Evolutionary conservation across 1,140 invertebrate genomes (phyloP), one percentile per base, ranked within the genome.

Genomic region (Ephestia elutella): DNA sequence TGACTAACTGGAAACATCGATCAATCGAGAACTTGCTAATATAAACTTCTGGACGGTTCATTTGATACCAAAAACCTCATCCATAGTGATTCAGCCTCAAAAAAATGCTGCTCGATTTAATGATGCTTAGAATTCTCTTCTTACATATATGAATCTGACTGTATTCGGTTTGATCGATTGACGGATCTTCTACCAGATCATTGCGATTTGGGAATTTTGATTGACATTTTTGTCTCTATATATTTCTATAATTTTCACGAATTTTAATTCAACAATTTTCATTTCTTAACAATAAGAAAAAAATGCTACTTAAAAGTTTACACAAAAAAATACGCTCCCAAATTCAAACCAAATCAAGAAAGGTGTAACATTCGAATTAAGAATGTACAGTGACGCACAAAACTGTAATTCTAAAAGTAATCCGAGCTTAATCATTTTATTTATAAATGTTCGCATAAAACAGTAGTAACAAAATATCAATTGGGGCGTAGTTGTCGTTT

Each of bases 401-500:
- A 59, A 59, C n/a, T 32, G 57, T 59, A 15, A 28, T 44, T 20
- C 49, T 38, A 44, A 70, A 72, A 73, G 73, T 71, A 71, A 73
- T 73, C 67, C 65, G 32, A 15, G 49, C 49, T 57, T 48, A n/a
- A n/a, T n/a, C n/a, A n/a, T n/a, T n/a, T 60, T 66, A 62, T 72
- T 68, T 65, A 68, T 66, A 66, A 62, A 60, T 53, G 44, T 55
- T 65, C 48, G 28, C 48, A 76, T 64, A 73, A 77, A 78, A 79
- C 78, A 77, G 78, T 75, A 77, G 80, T 83, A 71, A 73, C 70
- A 73, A 76, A 82, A 78, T 82, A 84, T 84, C 81, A 82, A 84
- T 84, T 81, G 79, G 75, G 76, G 66, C 66, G 68, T 61, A 50
- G 60, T 57, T 71, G 78, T 82, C 71, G 78, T 82, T 84, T 78